A percentile compares a stretch with the other conserved stretches of the same genome.
phyloP scores from a whole-genome alignment of 2,888 invertebrate genomes.

The Seira sanloemensis region DNA sequence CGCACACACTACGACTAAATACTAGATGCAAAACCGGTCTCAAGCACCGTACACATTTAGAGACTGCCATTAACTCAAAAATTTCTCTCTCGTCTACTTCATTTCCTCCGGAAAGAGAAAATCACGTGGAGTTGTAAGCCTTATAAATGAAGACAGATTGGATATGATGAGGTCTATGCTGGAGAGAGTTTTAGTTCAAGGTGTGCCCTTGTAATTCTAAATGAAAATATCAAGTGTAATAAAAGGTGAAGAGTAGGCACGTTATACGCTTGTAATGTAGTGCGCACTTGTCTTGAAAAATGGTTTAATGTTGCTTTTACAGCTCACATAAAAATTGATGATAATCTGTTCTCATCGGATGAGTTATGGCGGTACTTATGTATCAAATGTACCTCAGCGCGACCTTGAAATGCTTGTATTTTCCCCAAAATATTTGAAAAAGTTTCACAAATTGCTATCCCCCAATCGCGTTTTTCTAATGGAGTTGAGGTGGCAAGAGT shows the following conservation, averaged over 20 bases:
- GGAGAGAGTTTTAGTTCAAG: neutral
- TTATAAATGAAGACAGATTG: conserved; percentile 52
- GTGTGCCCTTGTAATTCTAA: neutral
- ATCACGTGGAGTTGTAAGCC: conserved; percentile 30
- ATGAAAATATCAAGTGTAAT: neutral
- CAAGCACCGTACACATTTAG: no score
- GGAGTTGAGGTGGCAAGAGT: no score
- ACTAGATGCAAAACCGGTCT: no score
- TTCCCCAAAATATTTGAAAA: no score
- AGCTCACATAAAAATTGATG: neutral
- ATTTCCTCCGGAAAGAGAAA: neutral
- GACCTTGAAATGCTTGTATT: neutral
- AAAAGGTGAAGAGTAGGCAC: neutral
- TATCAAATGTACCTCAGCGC: neutral
- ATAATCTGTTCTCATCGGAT: neutral
- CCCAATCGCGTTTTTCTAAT: neutral
- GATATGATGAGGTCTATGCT: neutral
- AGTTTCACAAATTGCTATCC: no score
- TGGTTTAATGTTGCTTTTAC: neutral
- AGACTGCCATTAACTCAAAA: no score
- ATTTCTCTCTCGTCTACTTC: neutral
- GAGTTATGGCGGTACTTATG: neutral
- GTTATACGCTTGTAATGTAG: no score
- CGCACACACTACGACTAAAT: neutral
- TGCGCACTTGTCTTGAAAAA: no score